These are phyloP conservation scores for Adela reaumurella DNA, from an alignment of 2,888 invertebrate species.

Conservation along the genomic window DNA sequence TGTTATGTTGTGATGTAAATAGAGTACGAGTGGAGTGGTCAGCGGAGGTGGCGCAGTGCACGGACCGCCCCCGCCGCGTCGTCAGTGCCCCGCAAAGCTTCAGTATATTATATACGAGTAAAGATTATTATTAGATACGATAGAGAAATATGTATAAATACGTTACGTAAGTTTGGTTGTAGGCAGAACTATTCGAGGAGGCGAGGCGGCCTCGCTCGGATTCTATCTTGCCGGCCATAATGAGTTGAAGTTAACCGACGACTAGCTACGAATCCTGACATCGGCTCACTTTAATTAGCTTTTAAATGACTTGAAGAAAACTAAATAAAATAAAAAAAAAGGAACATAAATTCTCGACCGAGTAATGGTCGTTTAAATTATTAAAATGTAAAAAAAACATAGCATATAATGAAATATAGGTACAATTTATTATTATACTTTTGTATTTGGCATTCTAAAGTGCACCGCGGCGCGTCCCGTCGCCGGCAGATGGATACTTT, in stretches of 20 bases:
- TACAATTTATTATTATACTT: constrained; percentile 57
- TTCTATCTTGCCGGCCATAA: constrained; percentile 27
- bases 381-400: constrained; percentile 57
- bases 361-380: constrained; percentile 58
- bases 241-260: constrained; percentile 49
- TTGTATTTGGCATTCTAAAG: constrained; percentile 45
- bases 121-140: constrained; percentile 27
- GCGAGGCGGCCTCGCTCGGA: constrained; percentile 15
- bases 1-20: constrained; percentile 28
- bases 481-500: background rate
- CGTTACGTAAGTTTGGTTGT: constrained; percentile 2
- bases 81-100: constrained; percentile 51
- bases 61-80: constrained; percentile 26
- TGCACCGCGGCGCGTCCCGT: background rate
- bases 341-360: constrained; percentile 56
- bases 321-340: constrained; percentile 57
- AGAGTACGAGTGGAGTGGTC: constrained; percentile 43
- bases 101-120: constrained; percentile 48
- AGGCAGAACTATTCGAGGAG: constrained; percentile 10
- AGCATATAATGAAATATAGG: constrained; percentile 56
- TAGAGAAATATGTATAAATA: constrained; percentile 2
- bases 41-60: constrained; percentile 16
- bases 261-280: constrained; percentile 57
- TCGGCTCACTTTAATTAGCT: constrained; percentile 58
- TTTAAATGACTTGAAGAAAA: constrained; percentile 56